Conservation (phyloP, 2,797 vertebrate species). For the Pangasius mekongensis region DNA sequence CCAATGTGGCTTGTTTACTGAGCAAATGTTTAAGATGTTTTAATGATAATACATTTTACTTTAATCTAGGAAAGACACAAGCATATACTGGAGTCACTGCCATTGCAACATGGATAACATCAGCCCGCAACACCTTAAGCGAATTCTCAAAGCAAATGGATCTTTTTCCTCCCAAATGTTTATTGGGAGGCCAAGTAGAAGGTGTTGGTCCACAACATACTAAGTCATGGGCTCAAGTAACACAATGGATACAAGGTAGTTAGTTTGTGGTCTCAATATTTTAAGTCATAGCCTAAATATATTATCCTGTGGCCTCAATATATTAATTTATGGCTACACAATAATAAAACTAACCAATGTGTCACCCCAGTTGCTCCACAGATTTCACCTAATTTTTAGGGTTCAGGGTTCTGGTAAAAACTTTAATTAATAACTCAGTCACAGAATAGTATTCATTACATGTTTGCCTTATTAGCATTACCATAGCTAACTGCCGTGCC, state of each 20-base stretch:
- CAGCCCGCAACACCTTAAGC: not conserved
- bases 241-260: not conserved
- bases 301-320: not conserved
- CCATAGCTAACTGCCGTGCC: too few species aligned
- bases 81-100: not conserved
- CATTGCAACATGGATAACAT: not conserved
- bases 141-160: not conserved
- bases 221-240: not conserved
- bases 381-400: not conserved
- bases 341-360: not conserved
- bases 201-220: not conserved
- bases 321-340: not conserved
- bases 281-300: not conserved
- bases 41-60: not conserved
- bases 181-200: not conserved
- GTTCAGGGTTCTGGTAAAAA: not conserved
- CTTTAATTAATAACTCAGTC: not conserved
- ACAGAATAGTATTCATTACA: not conserved
- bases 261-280: not conserved
- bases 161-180: not conserved
- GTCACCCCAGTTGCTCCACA: not conserved
- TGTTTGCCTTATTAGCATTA: not conserved
- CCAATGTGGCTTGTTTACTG: not conserved
- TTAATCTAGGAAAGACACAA: not conserved
- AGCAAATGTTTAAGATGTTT: not conserved